Base-by-base conservation (phyloP, 2,888 invertebrate genomes). In the Cantharis lateralis region DNA sequence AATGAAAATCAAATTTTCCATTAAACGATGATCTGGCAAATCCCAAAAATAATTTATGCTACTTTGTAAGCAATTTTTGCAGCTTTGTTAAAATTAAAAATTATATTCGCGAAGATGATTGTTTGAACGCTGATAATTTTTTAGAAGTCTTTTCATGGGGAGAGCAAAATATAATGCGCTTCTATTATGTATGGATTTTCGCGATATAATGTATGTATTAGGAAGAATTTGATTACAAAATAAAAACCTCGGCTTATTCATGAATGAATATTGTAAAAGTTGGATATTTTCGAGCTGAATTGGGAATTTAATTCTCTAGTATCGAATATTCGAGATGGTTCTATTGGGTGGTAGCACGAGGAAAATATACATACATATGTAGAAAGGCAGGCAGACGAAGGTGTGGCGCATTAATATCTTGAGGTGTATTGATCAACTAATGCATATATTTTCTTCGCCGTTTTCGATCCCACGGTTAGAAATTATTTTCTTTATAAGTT, bases 401-500 rank as follows among this genome's bases (percentile, higher is more conserved):
- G 84, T 81, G 83, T 81, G 80, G 82, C 81, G 82, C 83, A 84
- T 85, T 85, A 85, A 85, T 85, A 85, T 85, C 83, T 83, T 82
- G 84, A 84, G 82, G 83, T 83, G 83, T 85, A 85, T 84, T 84
- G 85, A 85, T 86, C 85, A 84, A 82, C 81, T 84, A 84, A 85
- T 85, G 84, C 83, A 85, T 83, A 85, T 83, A 84, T 85, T 84
- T 84, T 81, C 13, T 82, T 80, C 78, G 79, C 77, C 82, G 83
- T 84, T 84, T 84, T 83, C 81, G 82, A 84, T 84, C 84, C 84
- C 84, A 83, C 83, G 81, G 84, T 85, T 84, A 82, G 81, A 80
- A 82, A 83, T 83, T 84, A 83, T 84, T 84, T 84, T 82, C 83
- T 82, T 77, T 80, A 81, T 80, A 80, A 81, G 78, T 82, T 81